These are phyloP conservation scores for Rhodophaea formosa DNA, from an alignment of 2,888 invertebrate genomes.

Conservation along the genomic window DNA sequence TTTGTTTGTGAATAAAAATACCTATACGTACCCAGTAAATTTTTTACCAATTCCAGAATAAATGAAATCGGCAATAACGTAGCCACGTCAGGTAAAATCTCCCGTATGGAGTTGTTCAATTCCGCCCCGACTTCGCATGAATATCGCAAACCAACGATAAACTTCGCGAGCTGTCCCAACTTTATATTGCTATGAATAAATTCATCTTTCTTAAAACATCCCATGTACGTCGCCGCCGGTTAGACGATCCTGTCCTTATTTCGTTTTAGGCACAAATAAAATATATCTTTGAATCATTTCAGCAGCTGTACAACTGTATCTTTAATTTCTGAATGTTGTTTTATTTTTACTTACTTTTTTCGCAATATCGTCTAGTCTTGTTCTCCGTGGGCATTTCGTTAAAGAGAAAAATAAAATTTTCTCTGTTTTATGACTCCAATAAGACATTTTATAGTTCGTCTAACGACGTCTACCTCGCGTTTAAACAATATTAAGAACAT, in stretches of 20 bases:
- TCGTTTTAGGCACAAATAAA: too few relatives aligned
- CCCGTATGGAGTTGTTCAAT: background rate
- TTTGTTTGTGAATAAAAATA: too few relatives aligned
- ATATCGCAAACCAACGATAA: constrained; percentile 5
- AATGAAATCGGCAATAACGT: too few relatives aligned
- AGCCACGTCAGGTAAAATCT: background rate
- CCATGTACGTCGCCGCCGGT: background rate
- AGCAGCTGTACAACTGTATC: too few relatives aligned
- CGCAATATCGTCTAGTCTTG: background rate
- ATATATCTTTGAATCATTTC: too few relatives aligned
- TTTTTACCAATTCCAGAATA: too few relatives aligned
- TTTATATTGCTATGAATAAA: constrained; percentile 12
- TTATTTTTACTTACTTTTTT: background rate
- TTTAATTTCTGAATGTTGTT: background rate
- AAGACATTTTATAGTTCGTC: background rate
- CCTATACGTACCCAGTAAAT: too few relatives aligned
- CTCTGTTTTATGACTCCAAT: background rate
- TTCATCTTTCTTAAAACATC: constrained; percentile 6
- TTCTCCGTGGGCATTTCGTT: background rate
- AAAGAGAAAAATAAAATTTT: background rate
- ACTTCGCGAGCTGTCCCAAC: constrained; percentile 8
- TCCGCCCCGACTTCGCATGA: background rate
- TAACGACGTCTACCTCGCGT: background rate
- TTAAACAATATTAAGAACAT: background rate
- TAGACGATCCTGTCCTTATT: background rate